phyloP scores from a whole-genome alignment of 1,140 invertebrate species.

The Alviniconcha marisindica region DNA sequence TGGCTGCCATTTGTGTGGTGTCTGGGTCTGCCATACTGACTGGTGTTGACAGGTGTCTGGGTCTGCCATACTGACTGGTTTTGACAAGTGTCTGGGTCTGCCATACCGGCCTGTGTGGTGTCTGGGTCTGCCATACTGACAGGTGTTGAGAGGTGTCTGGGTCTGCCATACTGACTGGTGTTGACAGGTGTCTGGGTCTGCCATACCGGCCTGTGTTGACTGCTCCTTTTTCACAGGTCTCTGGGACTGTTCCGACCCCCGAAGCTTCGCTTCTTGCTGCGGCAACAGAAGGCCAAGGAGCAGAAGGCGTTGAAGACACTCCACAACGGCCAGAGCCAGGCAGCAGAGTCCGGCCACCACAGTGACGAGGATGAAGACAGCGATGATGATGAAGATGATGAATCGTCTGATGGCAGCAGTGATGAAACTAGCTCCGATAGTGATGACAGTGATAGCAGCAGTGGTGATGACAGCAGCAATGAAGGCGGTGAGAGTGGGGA shows the following conservation, averaged over 20 bases:
- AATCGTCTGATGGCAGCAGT: background rate
- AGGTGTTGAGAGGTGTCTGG: too few relatives aligned
- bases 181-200: too few relatives aligned
- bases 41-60: too few relatives aligned
- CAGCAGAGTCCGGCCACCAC: background rate
- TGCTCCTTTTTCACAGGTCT: conserved; percentile 30
- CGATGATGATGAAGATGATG: conserved; percentile 38
- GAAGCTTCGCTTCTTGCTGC: conserved; percentile 42
- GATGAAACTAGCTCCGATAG: background rate
- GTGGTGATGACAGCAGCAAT: background rate
- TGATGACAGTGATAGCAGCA: background rate
- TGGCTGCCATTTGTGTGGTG: too few relatives aligned
- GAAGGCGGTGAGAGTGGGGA: background rate
- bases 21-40: too few relatives aligned
- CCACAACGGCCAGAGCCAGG: conserved; percentile 6
- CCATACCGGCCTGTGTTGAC: too few relatives aligned
- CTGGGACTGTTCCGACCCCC: conserved; percentile 39
- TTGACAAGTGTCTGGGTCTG: too few relatives aligned
- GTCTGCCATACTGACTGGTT: too few relatives aligned
- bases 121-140: too few relatives aligned
- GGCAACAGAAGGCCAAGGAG: background rate
- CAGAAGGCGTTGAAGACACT: background rate
- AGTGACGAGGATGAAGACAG: conserved; percentile 33
- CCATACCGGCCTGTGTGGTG: too few relatives aligned
- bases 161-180: background rate